Percentiles rank a stretch among this genome's conserved stretches.
phyloP scores from a whole-genome alignment of 2,888 invertebrate species.

The Operophtera brumata region DNA sequence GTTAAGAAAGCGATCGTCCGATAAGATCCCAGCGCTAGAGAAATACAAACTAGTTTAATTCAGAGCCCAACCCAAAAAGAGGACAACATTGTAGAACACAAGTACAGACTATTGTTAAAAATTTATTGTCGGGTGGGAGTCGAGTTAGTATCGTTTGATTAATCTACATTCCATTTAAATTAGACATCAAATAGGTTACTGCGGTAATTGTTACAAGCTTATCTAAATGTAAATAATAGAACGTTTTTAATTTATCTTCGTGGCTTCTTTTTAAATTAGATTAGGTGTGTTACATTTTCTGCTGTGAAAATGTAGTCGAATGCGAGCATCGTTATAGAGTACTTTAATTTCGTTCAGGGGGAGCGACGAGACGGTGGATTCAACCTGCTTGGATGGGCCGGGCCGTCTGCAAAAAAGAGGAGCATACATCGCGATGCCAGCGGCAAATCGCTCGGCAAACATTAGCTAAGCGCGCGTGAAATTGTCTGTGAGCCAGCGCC shows the following conservation, averaged over 20 bases:
- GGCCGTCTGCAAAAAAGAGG: conserved; percentile 44
- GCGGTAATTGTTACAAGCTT: conserved; percentile 63
- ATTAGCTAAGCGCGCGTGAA: conserved; percentile 73
- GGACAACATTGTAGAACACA: conserved; percentile 65
- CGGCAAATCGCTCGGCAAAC: conserved; percentile 72
- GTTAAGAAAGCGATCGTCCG: conserved; percentile 70
- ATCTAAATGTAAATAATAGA: conserved; percentile 59
- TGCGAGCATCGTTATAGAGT: background rate
- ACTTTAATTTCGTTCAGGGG: conserved; percentile 4
- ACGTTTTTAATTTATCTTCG: conserved; percentile 31
- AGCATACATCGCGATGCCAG: conserved; percentile 50
- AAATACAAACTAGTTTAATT: conserved; percentile 74
- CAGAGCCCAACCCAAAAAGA: conserved; percentile 63
- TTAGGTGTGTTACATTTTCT: conserved; percentile 1
- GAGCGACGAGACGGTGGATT: conserved; percentile 18
- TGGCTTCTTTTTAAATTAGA: conserved; percentile 18
- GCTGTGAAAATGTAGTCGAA: background rate
- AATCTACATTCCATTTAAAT: conserved; percentile 73
- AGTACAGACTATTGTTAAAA: conserved; percentile 70
- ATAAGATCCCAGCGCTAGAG: conserved; percentile 65
- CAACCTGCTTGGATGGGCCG: conserved; percentile 34
- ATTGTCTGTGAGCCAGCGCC: conserved; percentile 58
- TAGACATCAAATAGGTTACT: conserved; percentile 66
- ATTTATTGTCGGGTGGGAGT: conserved; percentile 63
- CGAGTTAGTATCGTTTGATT: conserved; percentile 73